phyloP scores from a whole-genome alignment of 2,888 invertebrate species.

The Serripes groenlandicus region DNA sequence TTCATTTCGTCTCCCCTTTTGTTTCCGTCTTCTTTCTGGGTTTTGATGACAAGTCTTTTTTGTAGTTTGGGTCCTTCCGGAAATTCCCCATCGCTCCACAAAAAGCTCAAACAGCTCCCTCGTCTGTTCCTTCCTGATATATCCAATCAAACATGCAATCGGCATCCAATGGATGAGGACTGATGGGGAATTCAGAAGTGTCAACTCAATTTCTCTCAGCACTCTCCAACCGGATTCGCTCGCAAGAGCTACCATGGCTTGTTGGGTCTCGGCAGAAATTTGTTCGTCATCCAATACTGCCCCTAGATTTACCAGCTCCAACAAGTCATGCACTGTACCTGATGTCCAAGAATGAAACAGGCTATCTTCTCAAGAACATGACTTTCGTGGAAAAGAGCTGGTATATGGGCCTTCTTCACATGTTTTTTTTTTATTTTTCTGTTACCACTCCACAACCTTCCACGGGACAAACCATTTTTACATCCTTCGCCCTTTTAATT shows the following conservation, averaged over 20 bases:
- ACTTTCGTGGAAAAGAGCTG: neutral
- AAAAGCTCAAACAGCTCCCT: conserved; percentile 11
- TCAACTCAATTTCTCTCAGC: neutral
- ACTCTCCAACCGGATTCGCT: neutral
- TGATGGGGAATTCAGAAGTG: conserved; percentile 24
- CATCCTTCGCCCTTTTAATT: neutral
- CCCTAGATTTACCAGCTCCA: conserved; percentile 12
- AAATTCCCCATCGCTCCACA: conserved; percentile 4
- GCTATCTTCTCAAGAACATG: neutral
- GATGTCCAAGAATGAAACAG: too few relatives aligned
- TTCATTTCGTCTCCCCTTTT: too few relatives aligned
- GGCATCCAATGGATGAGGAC: conserved; percentile 31
- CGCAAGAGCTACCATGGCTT: conserved; percentile 4
- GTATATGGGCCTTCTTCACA: conserved; percentile 11
- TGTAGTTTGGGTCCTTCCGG: neutral
- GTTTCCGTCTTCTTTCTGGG: conserved; percentile 1
- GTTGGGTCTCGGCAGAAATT: neutral
- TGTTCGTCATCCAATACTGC: neutral
- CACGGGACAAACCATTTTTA: neutral
- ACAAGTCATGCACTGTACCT: neutral
- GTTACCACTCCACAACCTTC: neutral
- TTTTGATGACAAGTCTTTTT: conserved; percentile 1
- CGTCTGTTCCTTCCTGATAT: neutral
- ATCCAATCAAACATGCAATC: conserved; percentile 2
- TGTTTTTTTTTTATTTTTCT: conserved; percentile 2